phyloP scores from a whole-genome alignment of 2,113 vertebrate genomes.

The Poeciliopsis occidentalis region DNA sequence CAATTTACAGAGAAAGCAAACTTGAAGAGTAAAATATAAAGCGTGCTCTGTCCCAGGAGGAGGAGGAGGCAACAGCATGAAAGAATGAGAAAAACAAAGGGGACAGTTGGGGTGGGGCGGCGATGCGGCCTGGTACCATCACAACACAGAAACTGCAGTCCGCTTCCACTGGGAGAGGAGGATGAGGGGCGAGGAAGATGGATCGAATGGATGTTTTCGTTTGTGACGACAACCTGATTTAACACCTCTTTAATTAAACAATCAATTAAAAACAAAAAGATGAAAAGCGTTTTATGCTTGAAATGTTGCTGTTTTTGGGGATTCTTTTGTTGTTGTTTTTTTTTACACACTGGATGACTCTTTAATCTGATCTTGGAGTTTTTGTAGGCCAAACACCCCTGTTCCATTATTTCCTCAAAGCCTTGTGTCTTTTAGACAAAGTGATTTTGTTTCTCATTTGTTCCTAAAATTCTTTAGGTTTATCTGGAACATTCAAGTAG shows the following conservation, averaged over 20 bases:
- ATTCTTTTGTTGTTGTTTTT: too few relatives aligned
- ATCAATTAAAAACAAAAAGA: too few relatives aligned
- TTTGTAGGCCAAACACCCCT: neutral
- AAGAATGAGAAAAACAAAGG: conserved; percentile 60
- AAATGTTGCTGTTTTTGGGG: neutral
- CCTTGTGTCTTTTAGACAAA: neutral
- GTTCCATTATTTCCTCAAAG: neutral
- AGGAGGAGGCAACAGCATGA: conserved; percentile 4
- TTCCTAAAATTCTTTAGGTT: neutral
- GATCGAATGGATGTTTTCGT: conserved; percentile 5
- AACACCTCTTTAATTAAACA: too few relatives aligned
- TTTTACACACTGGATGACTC: neutral
- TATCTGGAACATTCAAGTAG: neutral
- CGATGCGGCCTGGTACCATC: conserved; percentile 67
- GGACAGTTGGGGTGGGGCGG: conserved; percentile 40
- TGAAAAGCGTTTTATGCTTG: too few relatives aligned
- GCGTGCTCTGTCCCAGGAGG: conserved; percentile 14
- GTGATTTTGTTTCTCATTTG: neutral
- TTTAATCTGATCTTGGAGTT: neutral
- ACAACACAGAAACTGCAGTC: conserved; percentile 58
- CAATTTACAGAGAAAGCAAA: conserved; percentile 4
- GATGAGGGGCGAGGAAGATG: neutral
- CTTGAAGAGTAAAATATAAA: conserved; percentile 21
- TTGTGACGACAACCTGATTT: too few relatives aligned
- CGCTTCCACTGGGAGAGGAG: conserved; percentile 6